Conservation (phyloP, 2,113 vertebrate genomes). For the Phainopepla nitens region DNA sequence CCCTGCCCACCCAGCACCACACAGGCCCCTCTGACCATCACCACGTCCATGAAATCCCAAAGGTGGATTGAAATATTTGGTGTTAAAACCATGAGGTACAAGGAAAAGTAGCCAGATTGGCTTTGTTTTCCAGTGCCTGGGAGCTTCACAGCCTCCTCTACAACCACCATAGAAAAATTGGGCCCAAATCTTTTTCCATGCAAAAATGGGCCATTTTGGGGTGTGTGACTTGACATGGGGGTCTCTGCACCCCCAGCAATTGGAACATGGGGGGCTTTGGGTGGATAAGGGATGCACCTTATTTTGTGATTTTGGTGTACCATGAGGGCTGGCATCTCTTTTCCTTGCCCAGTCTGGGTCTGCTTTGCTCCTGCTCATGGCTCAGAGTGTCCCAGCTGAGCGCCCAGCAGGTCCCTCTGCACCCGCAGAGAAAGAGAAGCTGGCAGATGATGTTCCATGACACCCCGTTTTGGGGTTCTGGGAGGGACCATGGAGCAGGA, state of each 20-base stretch:
- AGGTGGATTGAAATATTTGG: background rate
- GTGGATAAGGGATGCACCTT: background rate
- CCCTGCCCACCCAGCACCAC: background rate
- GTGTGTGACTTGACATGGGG: background rate
- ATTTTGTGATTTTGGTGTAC: background rate
- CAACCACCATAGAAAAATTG: background rate
- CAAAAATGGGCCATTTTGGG: background rate
- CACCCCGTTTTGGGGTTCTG: accelerated
- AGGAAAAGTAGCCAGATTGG: background rate
- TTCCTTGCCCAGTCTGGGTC: background rate
- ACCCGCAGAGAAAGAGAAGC: background rate
- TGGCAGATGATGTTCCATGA: background rate
- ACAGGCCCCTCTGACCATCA: background rate
- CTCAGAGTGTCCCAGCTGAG: background rate
- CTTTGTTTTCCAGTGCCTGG: background rate
- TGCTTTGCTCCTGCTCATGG: background rate
- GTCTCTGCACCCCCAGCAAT: background rate
- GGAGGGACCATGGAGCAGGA: background rate
- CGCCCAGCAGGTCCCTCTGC: background rate
- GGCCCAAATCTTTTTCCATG: background rate
- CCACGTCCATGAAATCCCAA: background rate
- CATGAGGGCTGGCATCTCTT: background rate
- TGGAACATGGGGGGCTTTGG: background rate
- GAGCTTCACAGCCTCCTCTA: background rate
- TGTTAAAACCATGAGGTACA: background rate